Evolutionary conservation across 2,888 invertebrate species (phyloP).

Genomic region (Dryobotodes eremita): DNA sequence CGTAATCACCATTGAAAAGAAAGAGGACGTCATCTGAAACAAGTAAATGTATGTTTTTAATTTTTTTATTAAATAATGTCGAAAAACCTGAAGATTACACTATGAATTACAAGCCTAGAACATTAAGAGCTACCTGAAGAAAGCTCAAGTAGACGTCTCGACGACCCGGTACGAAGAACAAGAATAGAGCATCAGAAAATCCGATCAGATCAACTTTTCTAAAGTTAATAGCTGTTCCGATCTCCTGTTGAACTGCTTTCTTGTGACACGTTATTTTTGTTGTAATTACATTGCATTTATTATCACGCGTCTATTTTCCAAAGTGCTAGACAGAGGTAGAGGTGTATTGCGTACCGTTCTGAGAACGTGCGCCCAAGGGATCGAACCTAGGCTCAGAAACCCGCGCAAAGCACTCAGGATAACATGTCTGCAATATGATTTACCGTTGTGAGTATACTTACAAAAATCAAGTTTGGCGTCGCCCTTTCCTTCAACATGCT

Average conservation of each 20-base stretch:
- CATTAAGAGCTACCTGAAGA: no score
- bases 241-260: neutral
- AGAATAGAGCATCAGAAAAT: neutral
- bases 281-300: neutral
- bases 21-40: slow-evolving; percentile 34
- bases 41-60: neutral
- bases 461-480: slow-evolving; percentile 59
- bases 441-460: slow-evolving; percentile 48
- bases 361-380: neutral
- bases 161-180: no score
- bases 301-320: neutral
- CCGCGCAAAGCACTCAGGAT: neutral
- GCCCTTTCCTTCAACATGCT: slow-evolving; percentile 71
- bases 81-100: neutral
- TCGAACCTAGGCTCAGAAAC: neutral
- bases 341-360: neutral
- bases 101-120: no score
- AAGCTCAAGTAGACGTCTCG: no score
- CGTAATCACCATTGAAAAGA: slow-evolving; percentile 24
- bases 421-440: neutral
- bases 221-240: neutral
- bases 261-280: neutral
- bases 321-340: neutral
- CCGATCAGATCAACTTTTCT: neutral
- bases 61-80: neutral